A percentile compares a stretch with the other conserved stretches of the same genome.
Conservation (phyloP, 2,113 vertebrate species). For the Solea solea region DNA sequence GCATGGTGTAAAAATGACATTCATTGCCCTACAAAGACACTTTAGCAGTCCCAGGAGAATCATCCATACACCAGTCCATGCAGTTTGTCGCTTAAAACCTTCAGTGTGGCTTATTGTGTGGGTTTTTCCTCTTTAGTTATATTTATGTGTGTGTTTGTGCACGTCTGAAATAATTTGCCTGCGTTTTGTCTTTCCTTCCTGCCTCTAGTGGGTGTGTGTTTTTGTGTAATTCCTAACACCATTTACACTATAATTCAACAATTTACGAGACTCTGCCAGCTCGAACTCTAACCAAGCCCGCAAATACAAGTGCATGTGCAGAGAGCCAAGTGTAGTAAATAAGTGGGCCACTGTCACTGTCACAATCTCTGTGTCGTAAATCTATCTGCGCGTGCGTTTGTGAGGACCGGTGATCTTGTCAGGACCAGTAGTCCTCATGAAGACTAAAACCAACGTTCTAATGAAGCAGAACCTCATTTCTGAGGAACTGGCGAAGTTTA, state of each 20-base stretch:
- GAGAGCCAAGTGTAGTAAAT: slow-evolving; percentile 23
- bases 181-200: too few species aligned
- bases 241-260: slow-evolving; percentile 16
- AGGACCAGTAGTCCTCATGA: too few species aligned
- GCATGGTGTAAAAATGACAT: too few species aligned
- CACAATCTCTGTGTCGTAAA: slow-evolving; percentile 30
- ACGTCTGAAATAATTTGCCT: too few species aligned
- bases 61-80: not conserved
- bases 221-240: not conserved
- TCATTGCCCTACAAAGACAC: too few species aligned
- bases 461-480: too few species aligned
- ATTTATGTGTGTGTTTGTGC: not conserved
- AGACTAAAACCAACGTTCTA: too few species aligned
- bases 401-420: too few species aligned
- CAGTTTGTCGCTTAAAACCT: not conserved
- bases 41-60: not conserved
- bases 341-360: slow-evolving; percentile 7
- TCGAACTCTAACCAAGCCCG: slow-evolving; percentile 24
- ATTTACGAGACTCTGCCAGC: slow-evolving; percentile 15
- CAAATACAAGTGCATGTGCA: slow-evolving; percentile 24
- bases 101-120: not conserved
- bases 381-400: too few species aligned
- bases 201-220: not conserved
- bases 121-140: not conserved
- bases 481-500: too few species aligned